Conservation (phyloP, 2,888 invertebrate species). For the Dryomyza anilis region DNA sequence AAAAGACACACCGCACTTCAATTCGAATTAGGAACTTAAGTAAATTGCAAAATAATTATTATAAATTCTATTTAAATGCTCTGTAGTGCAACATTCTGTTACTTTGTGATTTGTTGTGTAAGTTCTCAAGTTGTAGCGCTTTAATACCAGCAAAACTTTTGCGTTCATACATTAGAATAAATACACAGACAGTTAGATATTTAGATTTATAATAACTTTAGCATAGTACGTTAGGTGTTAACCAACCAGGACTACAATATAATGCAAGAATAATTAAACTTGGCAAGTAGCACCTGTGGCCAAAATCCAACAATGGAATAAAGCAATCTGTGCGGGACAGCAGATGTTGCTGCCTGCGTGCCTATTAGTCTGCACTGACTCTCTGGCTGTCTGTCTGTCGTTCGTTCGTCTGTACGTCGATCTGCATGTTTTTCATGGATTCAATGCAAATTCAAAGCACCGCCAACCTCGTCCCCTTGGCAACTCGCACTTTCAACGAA, state of each 20-base stretch:
- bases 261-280: constrained; percentile 44
- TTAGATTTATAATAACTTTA: background rate
- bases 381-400: background rate
- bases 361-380: background rate
- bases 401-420: background rate
- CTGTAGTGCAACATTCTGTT: too few species aligned
- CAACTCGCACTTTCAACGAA: background rate
- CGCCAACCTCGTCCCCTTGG: background rate
- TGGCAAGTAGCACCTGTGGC: constrained; percentile 45
- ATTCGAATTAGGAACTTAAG: too few species aligned
- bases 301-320: constrained; percentile 16
- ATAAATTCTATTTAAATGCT: too few species aligned
- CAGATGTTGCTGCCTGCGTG: background rate
- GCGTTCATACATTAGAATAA: too few species aligned
- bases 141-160: too few species aligned
- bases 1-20: too few species aligned
- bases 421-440: background rate
- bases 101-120: too few species aligned
- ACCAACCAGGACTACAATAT: background rate
- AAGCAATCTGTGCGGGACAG: background rate
- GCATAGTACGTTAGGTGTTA: too few species aligned
- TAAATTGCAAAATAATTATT: too few species aligned
- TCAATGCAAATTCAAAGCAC: background rate
- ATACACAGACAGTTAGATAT: background rate
- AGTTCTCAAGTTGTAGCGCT: too few species aligned